phyloP scores from a whole-genome alignment of 1,140 invertebrate genomes.

The Oncopodura yosiiana region DNA sequence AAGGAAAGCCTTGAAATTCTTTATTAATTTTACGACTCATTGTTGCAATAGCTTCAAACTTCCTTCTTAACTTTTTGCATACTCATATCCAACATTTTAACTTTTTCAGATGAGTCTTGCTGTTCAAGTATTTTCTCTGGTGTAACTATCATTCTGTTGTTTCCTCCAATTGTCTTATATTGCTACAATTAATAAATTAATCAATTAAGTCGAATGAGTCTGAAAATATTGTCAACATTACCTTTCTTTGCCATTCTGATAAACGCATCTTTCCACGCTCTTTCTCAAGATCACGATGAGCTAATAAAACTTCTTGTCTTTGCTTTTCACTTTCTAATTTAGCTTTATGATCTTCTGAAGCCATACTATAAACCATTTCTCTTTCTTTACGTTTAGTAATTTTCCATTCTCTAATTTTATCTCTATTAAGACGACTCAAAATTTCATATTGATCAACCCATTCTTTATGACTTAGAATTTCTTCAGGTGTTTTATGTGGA shows the following conservation, averaged over 20 bases:
- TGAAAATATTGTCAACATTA: not conserved
- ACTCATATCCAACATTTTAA: not conserved
- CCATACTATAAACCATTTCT: conserved; percentile 16
- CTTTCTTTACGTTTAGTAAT: conserved; percentile 11
- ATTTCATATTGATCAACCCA: conserved; percentile 25
- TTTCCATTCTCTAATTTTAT: conserved; percentile 20
- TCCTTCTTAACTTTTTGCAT: not conserved
- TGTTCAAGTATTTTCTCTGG: not conserved
- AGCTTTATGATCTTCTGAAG: not conserved
- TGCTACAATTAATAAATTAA: not conserved
- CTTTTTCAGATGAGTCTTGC: not conserved
- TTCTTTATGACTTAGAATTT: conserved; percentile 19
- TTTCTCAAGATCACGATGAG: conserved; percentile 14
- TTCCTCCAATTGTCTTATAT: not conserved
- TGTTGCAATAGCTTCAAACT: too few species aligned
- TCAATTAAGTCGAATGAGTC: not conserved
- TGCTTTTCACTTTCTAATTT: conserved; percentile 12
- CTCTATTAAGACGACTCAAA: conserved; percentile 14
- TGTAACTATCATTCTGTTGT: not conserved
- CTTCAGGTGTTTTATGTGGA: conserved; percentile 18
- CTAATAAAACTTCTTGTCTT: conserved; percentile 13
- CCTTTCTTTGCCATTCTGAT: conserved; percentile 20
- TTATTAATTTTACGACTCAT: too few species aligned
- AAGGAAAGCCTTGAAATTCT: too few species aligned
- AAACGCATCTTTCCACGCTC: conserved; percentile 8